A percentile compares a stretch with the other conserved stretches of the same genome.
These are phyloP conservation scores for Rhyzopertha dominica DNA, from an alignment of 1,140 invertebrate species.

Conservation along the genomic window DNA sequence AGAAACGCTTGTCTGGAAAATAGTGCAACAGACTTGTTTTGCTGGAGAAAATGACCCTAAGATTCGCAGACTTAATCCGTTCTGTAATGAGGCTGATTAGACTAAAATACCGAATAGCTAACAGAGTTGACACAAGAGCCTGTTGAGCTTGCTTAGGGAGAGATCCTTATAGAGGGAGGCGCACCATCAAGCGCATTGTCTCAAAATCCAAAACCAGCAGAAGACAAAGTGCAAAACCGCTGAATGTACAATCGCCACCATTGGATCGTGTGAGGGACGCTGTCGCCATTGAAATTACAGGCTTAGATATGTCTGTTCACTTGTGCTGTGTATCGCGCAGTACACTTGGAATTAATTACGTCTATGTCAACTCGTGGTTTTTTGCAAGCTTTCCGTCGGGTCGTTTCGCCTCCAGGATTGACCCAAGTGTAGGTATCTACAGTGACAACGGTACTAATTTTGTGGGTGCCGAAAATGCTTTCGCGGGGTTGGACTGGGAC, in stretches of 20 bases:
- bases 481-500: not conserved
- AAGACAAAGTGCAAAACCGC: conserved; percentile 21
- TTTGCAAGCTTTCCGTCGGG: conserved; percentile 10
- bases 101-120: conserved; percentile 2
- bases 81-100: conserved; percentile 7
- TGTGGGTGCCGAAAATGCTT: conserved; percentile 11
- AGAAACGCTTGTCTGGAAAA: no score
- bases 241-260: conserved; percentile 24
- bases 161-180: conserved; percentile 7
- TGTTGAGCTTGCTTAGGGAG: conserved; percentile 11
- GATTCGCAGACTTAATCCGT: not conserved
- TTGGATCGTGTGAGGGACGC: conserved; percentile 30
- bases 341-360: conserved; percentile 41
- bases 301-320: conserved; percentile 38
- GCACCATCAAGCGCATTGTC: conserved; percentile 13
- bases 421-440: conserved; percentile 10
- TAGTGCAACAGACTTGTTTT: not conserved
- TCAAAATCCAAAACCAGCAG: conserved; percentile 24
- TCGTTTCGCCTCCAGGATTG: not conserved
- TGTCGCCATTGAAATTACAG: conserved; percentile 29
- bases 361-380: conserved; percentile 28
- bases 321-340: conserved; percentile 37
- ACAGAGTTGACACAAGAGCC: conserved; percentile 1
- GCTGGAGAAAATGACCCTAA: not conserved
- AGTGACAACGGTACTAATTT: conserved; percentile 14